Evolutionary conservation across 2,113 vertebrate genomes (phyloP).

Genomic region (Stegostoma tigrinum): DNA sequence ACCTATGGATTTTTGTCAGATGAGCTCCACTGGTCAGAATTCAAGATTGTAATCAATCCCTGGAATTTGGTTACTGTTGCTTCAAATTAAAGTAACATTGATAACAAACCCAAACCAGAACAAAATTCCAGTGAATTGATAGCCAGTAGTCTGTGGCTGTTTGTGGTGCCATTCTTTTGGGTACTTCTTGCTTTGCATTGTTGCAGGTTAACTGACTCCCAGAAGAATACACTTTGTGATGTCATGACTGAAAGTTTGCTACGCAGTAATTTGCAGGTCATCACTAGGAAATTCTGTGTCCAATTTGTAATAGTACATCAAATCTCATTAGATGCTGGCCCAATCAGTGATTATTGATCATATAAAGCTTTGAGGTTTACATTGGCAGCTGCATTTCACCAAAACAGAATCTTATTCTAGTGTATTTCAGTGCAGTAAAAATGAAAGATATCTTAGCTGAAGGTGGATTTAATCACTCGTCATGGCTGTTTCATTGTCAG

Average conservation of each 20-base stretch:
- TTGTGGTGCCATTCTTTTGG: background rate
- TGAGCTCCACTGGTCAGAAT: background rate
- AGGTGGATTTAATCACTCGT: background rate
- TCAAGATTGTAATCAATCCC: background rate
- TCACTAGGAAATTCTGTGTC: slow-evolving; percentile 30
- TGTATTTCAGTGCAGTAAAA: background rate
- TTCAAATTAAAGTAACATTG: background rate
- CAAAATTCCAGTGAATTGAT: background rate
- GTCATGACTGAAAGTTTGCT: background rate
- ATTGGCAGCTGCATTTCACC: background rate
- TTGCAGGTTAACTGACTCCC: background rate
- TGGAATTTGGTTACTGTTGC: background rate
- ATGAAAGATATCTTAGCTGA: background rate
- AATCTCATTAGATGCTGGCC: too few relatives aligned
- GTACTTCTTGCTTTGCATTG: background rate
- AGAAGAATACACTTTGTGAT: background rate
- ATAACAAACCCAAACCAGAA: background rate
- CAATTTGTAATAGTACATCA: background rate
- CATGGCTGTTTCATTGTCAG: background rate
- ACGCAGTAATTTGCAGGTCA: background rate
- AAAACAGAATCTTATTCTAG: background rate
- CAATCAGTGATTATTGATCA: background rate
- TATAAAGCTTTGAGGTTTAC: background rate
- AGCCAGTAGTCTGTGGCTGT: background rate
- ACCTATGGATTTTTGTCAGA: background rate